Percentiles rank a stretch among this genome's conserved stretches.
These are phyloP conservation scores for Pseudomyrmex flavicornis DNA, from an alignment of 1,140 invertebrate genomes.

Conservation along the genomic window DNA sequence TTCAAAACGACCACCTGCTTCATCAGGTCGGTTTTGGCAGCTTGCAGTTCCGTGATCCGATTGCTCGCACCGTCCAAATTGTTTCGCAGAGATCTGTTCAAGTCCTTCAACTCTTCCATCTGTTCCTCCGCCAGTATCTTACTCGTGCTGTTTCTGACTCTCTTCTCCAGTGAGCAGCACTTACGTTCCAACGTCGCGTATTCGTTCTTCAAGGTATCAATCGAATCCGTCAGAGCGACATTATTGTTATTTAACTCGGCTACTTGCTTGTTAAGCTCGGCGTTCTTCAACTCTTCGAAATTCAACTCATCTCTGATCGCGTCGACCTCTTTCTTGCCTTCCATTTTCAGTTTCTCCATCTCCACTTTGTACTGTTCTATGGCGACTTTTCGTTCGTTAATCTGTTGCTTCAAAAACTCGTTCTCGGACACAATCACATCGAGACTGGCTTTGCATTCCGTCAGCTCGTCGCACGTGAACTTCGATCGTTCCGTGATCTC, in stretches of 20 bases:
- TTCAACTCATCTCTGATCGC: constrained; percentile 72
- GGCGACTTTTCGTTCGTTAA: constrained; percentile 63
- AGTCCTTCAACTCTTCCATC: constrained; percentile 75
- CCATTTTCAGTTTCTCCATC: constrained; percentile 69
- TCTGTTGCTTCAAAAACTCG: constrained; percentile 75
- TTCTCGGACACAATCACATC: constrained; percentile 78
- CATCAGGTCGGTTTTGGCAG: constrained; percentile 72
- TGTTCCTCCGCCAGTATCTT: constrained; percentile 69
- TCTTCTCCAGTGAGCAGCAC: constrained; percentile 71
- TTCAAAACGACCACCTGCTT: constrained; percentile 70
- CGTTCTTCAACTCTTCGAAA: constrained; percentile 67
- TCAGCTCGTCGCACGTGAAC: constrained; percentile 78
- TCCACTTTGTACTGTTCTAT: constrained; percentile 77
- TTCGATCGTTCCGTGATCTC: constrained; percentile 77
- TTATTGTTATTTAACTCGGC: constrained; percentile 74
- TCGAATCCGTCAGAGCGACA: constrained; percentile 53
- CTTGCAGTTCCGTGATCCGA: constrained; percentile 77
- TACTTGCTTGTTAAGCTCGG: constrained; percentile 73
- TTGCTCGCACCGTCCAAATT: constrained; percentile 81
- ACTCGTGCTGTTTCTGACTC: constrained; percentile 78
- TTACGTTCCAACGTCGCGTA: constrained; percentile 48
- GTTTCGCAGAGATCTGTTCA: constrained; percentile 75
- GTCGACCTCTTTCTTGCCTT: constrained; percentile 64
- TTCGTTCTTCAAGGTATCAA: constrained; percentile 68
- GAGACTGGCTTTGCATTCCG: constrained; percentile 79